phyloP scores from a whole-genome alignment of 64 coral and sea anemone species.

The Stichodactyla helianthus region DNA sequence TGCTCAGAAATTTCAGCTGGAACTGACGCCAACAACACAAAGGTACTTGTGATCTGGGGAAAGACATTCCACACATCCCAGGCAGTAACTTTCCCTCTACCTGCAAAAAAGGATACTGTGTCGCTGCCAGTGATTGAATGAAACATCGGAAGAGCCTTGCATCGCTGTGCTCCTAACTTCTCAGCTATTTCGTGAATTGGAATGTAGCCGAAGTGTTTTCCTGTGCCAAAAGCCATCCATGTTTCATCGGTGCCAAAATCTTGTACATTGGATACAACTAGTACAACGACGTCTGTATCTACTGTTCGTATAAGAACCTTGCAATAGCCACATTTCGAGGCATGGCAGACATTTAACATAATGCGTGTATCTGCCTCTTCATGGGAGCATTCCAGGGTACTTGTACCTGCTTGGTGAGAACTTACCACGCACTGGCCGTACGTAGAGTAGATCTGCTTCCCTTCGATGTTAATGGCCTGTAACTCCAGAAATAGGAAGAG shows the following conservation, averaged over 20 bases:
- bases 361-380: constrained; percentile 43
- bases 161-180: neutral
- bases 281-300: constrained; percentile 27
- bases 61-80: constrained; percentile 12
- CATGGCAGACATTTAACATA: constrained; percentile 19
- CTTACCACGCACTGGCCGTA: neutral
- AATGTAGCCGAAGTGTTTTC: neutral
- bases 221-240: constrained; percentile 46
- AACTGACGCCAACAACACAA: neutral
- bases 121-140: constrained; percentile 59
- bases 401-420: neutral
- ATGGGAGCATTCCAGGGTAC: constrained; percentile 2
- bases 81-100: constrained; percentile 31
- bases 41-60: constrained; percentile 4
- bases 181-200: constrained; percentile 9
- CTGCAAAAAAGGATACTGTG: constrained; percentile 18
- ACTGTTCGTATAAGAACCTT: constrained; percentile 29
- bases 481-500: constrained; percentile 22
- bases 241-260: neutral
- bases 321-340: neutral
- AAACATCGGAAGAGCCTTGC: constrained; percentile 18
- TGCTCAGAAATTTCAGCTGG: neutral
- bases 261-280: constrained; percentile 12
- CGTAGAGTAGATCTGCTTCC: neutral
- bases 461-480: too few species aligned